Conservation (phyloP, 1,140 invertebrate genomes). For the Pachypeltis micranthus region DNA sequence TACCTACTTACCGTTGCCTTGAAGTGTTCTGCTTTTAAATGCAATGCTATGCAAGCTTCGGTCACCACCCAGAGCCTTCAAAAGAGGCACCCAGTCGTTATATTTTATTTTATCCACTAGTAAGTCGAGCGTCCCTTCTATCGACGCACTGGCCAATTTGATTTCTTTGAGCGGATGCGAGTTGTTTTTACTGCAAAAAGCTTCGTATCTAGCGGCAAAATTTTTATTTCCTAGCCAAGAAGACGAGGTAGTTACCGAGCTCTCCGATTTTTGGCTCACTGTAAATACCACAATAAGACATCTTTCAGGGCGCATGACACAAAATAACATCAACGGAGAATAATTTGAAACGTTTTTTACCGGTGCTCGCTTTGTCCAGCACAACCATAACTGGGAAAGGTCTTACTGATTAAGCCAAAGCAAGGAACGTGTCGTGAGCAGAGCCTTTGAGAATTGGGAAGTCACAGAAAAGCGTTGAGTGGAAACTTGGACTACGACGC, state of each 20-base stretch:
- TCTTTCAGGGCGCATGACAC: too few species aligned
- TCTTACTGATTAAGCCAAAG: too few species aligned
- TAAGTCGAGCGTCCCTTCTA: conserved; percentile 13
- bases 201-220: conserved; percentile 10
- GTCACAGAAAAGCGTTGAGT: too few species aligned
- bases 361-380: too few species aligned
- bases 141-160: conserved; percentile 12
- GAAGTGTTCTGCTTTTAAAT: conserved; percentile 38
- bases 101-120: conserved; percentile 48
- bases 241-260: neutral
- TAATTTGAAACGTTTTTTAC: too few species aligned
- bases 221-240: neutral
- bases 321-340: too few species aligned
- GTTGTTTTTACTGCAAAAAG: conserved; percentile 2
- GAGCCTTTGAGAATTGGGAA: too few species aligned
- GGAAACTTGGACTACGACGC: too few species aligned
- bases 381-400: too few species aligned
- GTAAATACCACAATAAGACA: too few species aligned
- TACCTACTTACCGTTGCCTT: conserved; percentile 28
- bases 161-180: conserved; percentile 12
- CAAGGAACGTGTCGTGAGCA: too few species aligned
- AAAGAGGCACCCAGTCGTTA: conserved; percentile 52
- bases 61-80: conserved; percentile 51
- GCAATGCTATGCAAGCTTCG: conserved; percentile 44
- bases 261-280: neutral